These are phyloP conservation scores for Drosophila neotestacea DNA, from an alignment of 2,888 invertebrate genomes.

Conservation along the genomic window DNA sequence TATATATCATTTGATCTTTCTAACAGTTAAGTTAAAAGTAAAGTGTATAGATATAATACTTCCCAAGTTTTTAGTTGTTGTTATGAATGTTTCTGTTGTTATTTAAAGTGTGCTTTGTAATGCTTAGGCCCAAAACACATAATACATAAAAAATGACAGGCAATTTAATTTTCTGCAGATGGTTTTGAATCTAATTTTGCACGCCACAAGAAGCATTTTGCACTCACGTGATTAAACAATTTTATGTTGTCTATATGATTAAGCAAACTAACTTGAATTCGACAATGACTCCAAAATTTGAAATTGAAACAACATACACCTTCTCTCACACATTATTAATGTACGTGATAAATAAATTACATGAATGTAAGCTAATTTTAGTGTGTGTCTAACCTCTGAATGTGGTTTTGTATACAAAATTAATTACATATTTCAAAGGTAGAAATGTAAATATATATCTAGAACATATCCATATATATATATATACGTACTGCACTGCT, in stretches of 20 bases:
- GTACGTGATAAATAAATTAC: slow-evolving; percentile 10
- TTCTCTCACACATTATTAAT: slow-evolving; percentile 12
- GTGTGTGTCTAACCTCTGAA: slow-evolving; percentile 55
- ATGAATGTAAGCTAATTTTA: slow-evolving; percentile 30
- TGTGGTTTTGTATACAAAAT: slow-evolving; percentile 39
- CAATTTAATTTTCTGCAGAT: slow-evolving; percentile 5
- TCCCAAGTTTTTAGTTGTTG: neutral
- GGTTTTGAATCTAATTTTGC: slow-evolving; percentile 35
- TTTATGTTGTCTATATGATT: slow-evolving; percentile 22
- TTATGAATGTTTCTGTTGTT: slow-evolving; percentile 24
- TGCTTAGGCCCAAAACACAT: neutral
- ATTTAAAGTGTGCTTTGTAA: slow-evolving; percentile 9
- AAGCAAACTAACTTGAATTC: slow-evolving; percentile 41
- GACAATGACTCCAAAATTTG: slow-evolving; percentile 17
- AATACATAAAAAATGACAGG: neutral
- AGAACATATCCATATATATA: slow-evolving; percentile 26
- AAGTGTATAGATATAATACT: neutral
- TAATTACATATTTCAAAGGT: slow-evolving; percentile 28
- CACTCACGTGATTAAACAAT: slow-evolving; percentile 40
- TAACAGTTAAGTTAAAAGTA: neutral
- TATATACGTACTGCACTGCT: slow-evolving; percentile 42
- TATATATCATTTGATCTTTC: too few relatives aligned
- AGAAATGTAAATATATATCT: slow-evolving; percentile 50
- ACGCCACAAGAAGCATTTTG: slow-evolving; percentile 42
- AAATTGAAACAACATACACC: slow-evolving; percentile 20